Conservation (phyloP, 2,113 vertebrate species). For the Microtus oregoni region DNA sequence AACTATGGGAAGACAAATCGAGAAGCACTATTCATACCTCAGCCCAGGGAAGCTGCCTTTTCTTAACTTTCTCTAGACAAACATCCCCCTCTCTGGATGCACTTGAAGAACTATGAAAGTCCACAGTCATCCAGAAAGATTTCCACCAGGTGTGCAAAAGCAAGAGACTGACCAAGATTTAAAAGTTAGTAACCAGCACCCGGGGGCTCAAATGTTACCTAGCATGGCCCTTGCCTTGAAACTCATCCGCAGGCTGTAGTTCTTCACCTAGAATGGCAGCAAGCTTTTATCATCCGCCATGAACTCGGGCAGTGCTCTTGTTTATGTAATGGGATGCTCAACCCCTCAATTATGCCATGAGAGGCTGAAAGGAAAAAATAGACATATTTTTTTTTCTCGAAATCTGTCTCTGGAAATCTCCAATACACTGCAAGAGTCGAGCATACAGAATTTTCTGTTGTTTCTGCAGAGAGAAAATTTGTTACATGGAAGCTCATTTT, state of each 20-base stretch:
- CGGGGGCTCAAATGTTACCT: not conserved
- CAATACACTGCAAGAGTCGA: slow-evolving; percentile 66
- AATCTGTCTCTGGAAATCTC: slow-evolving; percentile 68
- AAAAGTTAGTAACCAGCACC: not conserved
- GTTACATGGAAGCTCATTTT: slow-evolving; percentile 78
- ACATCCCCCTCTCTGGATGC: no score
- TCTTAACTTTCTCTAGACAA: not conserved
- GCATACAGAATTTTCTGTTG: slow-evolving; percentile 73
- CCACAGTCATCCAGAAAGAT: not conserved
- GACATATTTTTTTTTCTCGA: slow-evolving; percentile 35
- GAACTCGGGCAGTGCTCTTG: not conserved
- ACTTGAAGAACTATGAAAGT: not conserved
- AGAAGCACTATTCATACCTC: not conserved
- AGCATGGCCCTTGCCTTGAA: not conserved
- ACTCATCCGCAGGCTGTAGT: not conserved
- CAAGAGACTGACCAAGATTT: no score
- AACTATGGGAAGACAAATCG: not conserved
- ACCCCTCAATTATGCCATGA: not conserved
- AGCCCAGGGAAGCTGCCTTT: no score
- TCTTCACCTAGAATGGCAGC: not conserved
- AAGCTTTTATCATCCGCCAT: not conserved
- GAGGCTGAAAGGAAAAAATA: not conserved
- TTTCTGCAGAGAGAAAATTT: slow-evolving; percentile 79
- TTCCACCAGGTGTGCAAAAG: not conserved
- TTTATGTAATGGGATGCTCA: not conserved